phyloP scores from a whole-genome alignment of 2,113 vertebrate species.

The Microtus pennsylvanicus region DNA sequence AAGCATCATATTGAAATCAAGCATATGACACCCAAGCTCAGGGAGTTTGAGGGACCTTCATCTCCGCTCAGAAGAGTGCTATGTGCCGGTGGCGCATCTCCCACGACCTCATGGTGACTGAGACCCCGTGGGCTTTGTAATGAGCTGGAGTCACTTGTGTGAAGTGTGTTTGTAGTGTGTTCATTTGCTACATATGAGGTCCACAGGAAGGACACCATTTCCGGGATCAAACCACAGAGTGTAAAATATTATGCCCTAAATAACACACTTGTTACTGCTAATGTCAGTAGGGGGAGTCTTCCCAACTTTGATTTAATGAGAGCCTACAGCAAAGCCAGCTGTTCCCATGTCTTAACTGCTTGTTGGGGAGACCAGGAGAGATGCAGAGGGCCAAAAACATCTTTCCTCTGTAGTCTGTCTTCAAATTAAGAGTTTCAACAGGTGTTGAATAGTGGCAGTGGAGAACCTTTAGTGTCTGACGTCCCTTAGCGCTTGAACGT shows the following conservation, averaged over 20 bases:
- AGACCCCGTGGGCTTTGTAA: slow-evolving; percentile 61
- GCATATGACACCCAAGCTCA: slow-evolving; percentile 47
- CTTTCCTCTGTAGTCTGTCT: slow-evolving; percentile 66
- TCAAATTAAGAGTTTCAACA: slow-evolving; percentile 71
- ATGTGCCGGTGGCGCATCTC: background rate
- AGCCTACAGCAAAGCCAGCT: slow-evolving; percentile 81
- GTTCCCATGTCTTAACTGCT: slow-evolving; percentile 82
- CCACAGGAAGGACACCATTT: slow-evolving; percentile 89
- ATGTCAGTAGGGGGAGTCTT: slow-evolving; percentile 82
- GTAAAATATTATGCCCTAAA: slow-evolving; percentile 80
- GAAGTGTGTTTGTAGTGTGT: slow-evolving; percentile 9
- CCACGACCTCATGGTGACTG: background rate
- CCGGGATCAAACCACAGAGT: slow-evolving; percentile 87
- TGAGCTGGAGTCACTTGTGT: slow-evolving; percentile 60
- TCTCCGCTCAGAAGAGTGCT: background rate
- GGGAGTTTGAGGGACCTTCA: background rate
- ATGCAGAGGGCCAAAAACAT: background rate
- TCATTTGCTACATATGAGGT: slow-evolving; percentile 65
- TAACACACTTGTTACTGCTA: slow-evolving; percentile 80
- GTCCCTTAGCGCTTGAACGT: slow-evolving; percentile 23
- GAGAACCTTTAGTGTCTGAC: background rate
- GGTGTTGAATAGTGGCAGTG: slow-evolving; percentile 26
- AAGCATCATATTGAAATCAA: slow-evolving; percentile 2
- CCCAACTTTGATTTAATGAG: slow-evolving; percentile 82
- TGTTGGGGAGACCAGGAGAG: slow-evolving; percentile 46